Base-by-base conservation (phyloP, 2,113 vertebrate genomes). In the Brachyhypopomus occidentalis region DNA sequence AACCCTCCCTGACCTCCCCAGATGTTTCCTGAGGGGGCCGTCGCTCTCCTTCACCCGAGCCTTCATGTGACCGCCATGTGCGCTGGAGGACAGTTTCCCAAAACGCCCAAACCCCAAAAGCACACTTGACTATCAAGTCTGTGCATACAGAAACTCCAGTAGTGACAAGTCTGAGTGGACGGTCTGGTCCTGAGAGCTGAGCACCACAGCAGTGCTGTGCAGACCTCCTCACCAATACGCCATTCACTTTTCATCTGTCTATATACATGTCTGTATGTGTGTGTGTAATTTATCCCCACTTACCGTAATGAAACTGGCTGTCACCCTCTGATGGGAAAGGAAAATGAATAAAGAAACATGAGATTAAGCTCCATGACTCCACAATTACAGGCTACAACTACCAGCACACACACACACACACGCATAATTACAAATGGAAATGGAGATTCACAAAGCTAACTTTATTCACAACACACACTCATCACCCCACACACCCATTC, bases 291-390 rank as follows among this genome's bases (percentile, higher is more conserved):
- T 20, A 78, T 71, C 72, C 72, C 5, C 79, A 90, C 94, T 93
- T 88, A 94, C 94, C 94, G 16, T 94, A 94, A 48, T 92, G 48
- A 90, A 94, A 94, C 41, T 86, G 87, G 55, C 86, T 91, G 91
- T 94, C 91, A 34, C 83, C 77, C 82, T 92, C 93, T 92, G 89
- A 12, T 79, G 55, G 7, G 56, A 82, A 78, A 60, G 75, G 86
- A 38, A 88, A 84, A 88, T 77, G 23, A 83, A 77, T 88, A 75
- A 86, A 48, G 58, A 87, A 63, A 38, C 58, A 60, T 64, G n/a
- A 59, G 16, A 56, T 81, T 87, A 70, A 63, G 36, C 58, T 64
- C 12, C 2, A 38, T 3, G 59, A 34, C 41, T 48, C 2, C n/a
- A 45, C 12, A 38, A 22, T 48, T 36, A 55, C 38, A 67, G 7